Base-by-base conservation (phyloP, 2,797 vertebrate genomes). In the Prionace glauca region DNA sequence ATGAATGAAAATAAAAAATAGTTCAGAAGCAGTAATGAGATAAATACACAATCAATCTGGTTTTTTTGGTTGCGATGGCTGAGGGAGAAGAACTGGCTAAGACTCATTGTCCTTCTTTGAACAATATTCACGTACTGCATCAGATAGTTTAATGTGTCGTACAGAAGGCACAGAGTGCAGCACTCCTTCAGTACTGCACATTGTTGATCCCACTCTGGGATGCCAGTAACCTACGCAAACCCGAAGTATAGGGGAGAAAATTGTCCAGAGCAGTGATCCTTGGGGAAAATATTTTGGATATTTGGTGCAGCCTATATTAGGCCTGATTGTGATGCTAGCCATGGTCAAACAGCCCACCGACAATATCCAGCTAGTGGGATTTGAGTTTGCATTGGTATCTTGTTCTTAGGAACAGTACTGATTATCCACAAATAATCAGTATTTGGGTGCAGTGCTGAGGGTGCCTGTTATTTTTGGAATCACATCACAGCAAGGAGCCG, bases 401-500 rank as follows among this genome's bases (percentile, higher is more conserved):
- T 8, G n/a, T 29, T 69, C n/a, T 92, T 92, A 3, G n/a, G 36
- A 22, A 26, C 60, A 67, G 60, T 14, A 20, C 62, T 69, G 62
- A 92, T 67, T 11, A 69, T 8, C 29, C 65, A 41, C 67, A n/a
- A 92, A 41, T 69, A 92, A 92, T 69, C 65, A 65, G 7, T 92
- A 36, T 69, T 69, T 92, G 90, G 90, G 90, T 41, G 90, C 8
- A 65, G 41, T 36, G 62, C 8, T 22, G 90, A 92, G 62, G 62
- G 22, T 92, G 90, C 90, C 65, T 92, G 90, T 24, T 69, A 92
- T 65, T n/a, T 92, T 69, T 92, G 90, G 90, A 92, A 92, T 67
- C 62, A 29, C 90, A 92, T 67, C 90, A 92, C 60, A 92, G n/a
- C 32, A 67, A 92, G n/a, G 18, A 67, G n/a, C 32, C 29, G 62